Base-by-base conservation (phyloP, 2,113 vertebrate species). In the Clupea harengus region DNA sequence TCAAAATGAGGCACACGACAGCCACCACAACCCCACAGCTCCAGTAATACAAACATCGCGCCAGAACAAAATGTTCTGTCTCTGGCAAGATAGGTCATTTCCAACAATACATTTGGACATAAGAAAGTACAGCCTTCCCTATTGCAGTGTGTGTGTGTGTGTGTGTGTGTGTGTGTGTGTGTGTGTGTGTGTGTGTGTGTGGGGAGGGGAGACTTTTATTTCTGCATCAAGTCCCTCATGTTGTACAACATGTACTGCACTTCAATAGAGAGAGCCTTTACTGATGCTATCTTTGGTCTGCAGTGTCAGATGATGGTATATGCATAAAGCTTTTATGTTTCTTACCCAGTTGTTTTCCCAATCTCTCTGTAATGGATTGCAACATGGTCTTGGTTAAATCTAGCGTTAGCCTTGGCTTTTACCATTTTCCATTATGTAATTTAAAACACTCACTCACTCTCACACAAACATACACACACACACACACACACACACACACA, bases 1-100 rank as follows among this genome's bases (percentile, higher is more conserved):
- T 92, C 89, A 90, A 92, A 90, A 91, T 92, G 90, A 90, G 89
- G 60, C 89, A 88, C 52, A 49, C 88, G 87, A 89, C 72, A 78
- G 72, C 72, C 72, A 78, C 88, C 86, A 78, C 50, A 81, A 85
- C 47, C 60, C 78, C 54, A 83, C 80, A 25, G 81, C 72, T 54
- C 28, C 32, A 4, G 72, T 39, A 32, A 9, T 15, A 39, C 72
- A 78, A 78, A 78, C 72, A 78, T 78, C 72, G 17, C 72, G 28
- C 25, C 72, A 32, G 72, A 78, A 39, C 72, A 78, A 78, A 78
- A 78, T 78, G 72, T 78, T 78, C 72, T 5, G 72, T 39, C 5
- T 28, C 72, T 78, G 72, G 39, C 72, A 78, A 78, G 72, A 78
- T 78, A 78, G 72, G 72, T 78, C 72, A 78, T 78, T 44, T 78